Base-by-base conservation (phyloP, 2,888 invertebrate genomes). In the Epinotia nisella region DNA sequence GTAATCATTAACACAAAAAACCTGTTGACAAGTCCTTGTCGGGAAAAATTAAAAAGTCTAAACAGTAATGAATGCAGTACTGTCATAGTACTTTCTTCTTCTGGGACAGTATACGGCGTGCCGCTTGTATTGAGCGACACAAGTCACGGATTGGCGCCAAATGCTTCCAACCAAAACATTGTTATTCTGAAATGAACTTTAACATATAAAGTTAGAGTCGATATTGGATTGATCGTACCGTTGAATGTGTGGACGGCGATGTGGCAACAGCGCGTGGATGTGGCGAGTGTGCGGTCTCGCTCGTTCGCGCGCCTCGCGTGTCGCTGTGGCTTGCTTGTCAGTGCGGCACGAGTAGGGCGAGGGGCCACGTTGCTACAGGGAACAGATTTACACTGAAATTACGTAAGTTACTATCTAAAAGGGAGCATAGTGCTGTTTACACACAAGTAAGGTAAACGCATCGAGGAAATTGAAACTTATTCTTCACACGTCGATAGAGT, bases 1-100 rank as follows among this genome's bases (percentile, higher is more conserved):
- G 78, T 82, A 53, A 78, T 81, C 82, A 85, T 84, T 83, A 83
- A 78, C 78, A 80, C 79, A 74, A 80, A 80, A 80, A 80, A 81
- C 78, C 81, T 83, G 85, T 84, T 84, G 83, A 83, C 83, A 84
- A 82, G 80, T 77, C 79, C 76, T 7, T 64, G 29, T 2, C 7
- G 2, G 9, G 49, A 13, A 41, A 24, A 64, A 64, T 17, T 9
- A 29, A 51, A 62, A n/a, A n/a, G 24, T 49, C n/a, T 62, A 29
- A 49, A 1, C 7, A n/a, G 7, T 49, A 49, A 35, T n/a, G n/a
- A 49, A 49, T 4, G 0, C 49, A n/a, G 49, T n/a, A 49, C n/a
- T 49, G 49, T n/a, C 49, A 4, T 49, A 49, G 5, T n/a, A 49
- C 49, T n/a, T 49, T 49, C 15, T 49, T n/a, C n/a, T 49, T 49